A percentile compares a stretch with the other conserved stretches of the same genome.
Conservation (phyloP, 2,888 invertebrate genomes). For the Ashinkailepas kermadecensis region DNA sequence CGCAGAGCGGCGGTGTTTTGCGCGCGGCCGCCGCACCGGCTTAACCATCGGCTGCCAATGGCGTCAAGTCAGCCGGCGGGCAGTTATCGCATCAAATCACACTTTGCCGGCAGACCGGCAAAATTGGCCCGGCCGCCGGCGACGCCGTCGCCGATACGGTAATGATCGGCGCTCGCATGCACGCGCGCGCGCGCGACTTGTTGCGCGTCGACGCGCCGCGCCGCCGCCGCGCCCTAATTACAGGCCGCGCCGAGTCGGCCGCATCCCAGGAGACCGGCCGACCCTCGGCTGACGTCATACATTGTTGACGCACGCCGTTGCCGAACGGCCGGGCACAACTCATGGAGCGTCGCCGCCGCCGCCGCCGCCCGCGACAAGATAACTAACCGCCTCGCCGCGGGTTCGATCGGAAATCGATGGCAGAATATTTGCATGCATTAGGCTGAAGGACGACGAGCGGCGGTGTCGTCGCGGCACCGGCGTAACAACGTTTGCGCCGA, state of each 20-base stretch:
- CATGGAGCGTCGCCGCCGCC: background rate
- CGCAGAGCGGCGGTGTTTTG: background rate
- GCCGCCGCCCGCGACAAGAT: background rate
- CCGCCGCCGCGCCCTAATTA: background rate
- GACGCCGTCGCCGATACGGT: background rate
- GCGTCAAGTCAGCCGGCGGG: background rate
- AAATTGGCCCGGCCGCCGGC: background rate
- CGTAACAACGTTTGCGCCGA: too few species aligned
- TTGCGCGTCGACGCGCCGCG: background rate
- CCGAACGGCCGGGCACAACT: too few species aligned
- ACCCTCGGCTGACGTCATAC: background rate
- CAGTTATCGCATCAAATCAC: background rate
- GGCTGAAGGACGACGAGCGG: background rate
- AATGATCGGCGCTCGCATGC: background rate
- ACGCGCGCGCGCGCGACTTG: background rate
- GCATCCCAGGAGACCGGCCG: background rate
- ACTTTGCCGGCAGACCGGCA: background rate
- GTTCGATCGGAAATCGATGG: background rate
- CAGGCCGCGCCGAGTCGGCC: background rate
- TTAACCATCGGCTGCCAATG: conserved; percentile 1
- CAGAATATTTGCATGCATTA: background rate
- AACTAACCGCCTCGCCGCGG: background rate
- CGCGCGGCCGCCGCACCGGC: background rate
- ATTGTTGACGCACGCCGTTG: background rate
- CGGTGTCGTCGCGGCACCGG: too few species aligned